Percentiles rank a stretch among this genome's conserved stretches.
These are phyloP conservation scores for Sitophilus oryzae DNA, from an alignment of 1,140 invertebrate genomes.

Conservation along the genomic window DNA sequence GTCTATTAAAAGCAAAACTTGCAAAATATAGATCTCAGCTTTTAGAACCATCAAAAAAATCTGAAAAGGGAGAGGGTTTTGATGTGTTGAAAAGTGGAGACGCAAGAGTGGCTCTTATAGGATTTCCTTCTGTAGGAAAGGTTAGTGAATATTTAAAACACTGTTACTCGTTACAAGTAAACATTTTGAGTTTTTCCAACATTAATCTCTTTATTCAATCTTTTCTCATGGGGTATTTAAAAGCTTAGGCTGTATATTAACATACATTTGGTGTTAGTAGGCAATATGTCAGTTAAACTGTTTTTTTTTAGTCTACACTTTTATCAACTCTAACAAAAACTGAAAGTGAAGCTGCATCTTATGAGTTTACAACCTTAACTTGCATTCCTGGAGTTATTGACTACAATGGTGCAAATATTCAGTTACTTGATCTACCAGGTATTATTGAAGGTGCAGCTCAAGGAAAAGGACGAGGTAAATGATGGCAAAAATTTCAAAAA, in stretches of 20 bases:
- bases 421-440: slow-evolving; percentile 93
- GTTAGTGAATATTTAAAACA: slow-evolving; percentile 41
- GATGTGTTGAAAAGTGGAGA: slow-evolving; percentile 99
- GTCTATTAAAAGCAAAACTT: slow-evolving; percentile 95
- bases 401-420: slow-evolving; percentile 97
- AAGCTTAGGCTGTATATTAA: too few species aligned
- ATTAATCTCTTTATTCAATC: neutral
- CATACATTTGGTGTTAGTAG: too few species aligned
- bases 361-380: slow-evolving; percentile 98
- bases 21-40: slow-evolving; percentile 96
- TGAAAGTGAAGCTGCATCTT: slow-evolving; percentile 92
- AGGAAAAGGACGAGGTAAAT: slow-evolving; percentile 78
- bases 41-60: slow-evolving; percentile 90
- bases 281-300: too few species aligned
- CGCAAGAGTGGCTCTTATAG: slow-evolving; percentile 96
- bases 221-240: too few species aligned
- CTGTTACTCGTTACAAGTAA: neutral
- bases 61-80: slow-evolving; percentile 98
- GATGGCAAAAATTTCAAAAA: slow-evolving; percentile 2
- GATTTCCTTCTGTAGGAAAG: slow-evolving; percentile 95
- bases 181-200: neutral
- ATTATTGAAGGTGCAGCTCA: slow-evolving; percentile 96
- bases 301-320: slow-evolving; percentile 75
- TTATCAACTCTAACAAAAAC: slow-evolving; percentile 90
- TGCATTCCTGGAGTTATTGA: slow-evolving; percentile 99